Percentiles rank a stretch among this genome's conserved stretches.
Evolutionary conservation across 2,888 invertebrate species (phyloP).

Genomic region (Herminia tarsipennalis): DNA sequence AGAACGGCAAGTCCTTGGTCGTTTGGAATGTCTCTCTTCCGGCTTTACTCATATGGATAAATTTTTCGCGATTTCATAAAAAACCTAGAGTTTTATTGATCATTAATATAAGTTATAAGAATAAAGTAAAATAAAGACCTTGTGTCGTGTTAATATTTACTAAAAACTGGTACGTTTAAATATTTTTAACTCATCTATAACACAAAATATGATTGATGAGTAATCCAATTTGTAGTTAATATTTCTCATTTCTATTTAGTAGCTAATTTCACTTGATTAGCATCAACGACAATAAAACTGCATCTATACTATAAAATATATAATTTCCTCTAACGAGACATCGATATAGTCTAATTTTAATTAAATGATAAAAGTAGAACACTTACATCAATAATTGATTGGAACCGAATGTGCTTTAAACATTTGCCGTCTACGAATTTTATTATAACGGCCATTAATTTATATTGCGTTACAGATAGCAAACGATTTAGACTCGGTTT

Average conservation of each 20-base stretch:
- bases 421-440: constrained; percentile 72
- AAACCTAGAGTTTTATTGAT: constrained; percentile 27
- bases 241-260: constrained; percentile 20
- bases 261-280: constrained; percentile 31
- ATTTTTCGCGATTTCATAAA: constrained; percentile 30
- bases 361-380: constrained; percentile 72
- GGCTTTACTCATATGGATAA: constrained; percentile 27
- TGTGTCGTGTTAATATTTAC: constrained; percentile 8
- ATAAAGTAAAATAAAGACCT: constrained; percentile 19
- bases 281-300: constrained; percentile 17
- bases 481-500: constrained; percentile 73
- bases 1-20: constrained; percentile 31
- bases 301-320: constrained; percentile 13
- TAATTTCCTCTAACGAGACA: constrained; percentile 39
- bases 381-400: constrained; percentile 71
- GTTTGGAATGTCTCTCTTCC: constrained; percentile 37
- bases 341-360: constrained; percentile 58
- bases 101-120: constrained; percentile 17
- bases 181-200: constrained; percentile 12
- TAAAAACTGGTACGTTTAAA: constrained; percentile 7
- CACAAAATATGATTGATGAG: constrained; percentile 27
- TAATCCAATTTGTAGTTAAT: constrained; percentile 22
- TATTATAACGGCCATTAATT: constrained; percentile 77
- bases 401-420: constrained; percentile 65
- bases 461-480: constrained; percentile 81